Evolutionary conservation across 2,888 invertebrate genomes (phyloP).

Genomic region (Nomada hirtipes): DNA sequence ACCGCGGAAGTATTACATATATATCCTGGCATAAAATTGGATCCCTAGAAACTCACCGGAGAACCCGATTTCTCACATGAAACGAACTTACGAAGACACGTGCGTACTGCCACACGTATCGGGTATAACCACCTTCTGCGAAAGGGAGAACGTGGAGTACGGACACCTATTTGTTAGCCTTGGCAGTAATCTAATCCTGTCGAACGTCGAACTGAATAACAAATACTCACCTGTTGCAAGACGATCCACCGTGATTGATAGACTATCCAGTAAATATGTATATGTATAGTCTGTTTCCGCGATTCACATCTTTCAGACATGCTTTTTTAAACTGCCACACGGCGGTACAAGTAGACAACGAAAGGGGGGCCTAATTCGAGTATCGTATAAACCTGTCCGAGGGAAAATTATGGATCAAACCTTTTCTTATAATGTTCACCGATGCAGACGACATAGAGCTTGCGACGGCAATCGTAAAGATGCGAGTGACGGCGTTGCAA

Average conservation of each 20-base stretch:
- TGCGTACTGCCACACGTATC: background rate
- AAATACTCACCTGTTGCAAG: slow-evolving; percentile 44
- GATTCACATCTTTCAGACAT: background rate
- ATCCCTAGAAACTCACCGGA: background rate
- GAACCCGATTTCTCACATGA: slow-evolving; percentile 21
- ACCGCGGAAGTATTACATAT: background rate
- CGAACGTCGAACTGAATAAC: slow-evolving; percentile 44
- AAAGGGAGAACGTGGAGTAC: slow-evolving; percentile 51
- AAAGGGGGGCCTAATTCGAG: too few relatives aligned
- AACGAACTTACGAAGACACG: slow-evolving; percentile 4
- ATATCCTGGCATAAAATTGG: background rate
- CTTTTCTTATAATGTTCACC: background rate
- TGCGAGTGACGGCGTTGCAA: slow-evolving; percentile 19
- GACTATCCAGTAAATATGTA: background rate
- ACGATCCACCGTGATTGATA: slow-evolving; percentile 30
- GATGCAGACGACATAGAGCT: background rate
- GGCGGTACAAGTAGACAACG: too few relatives aligned
- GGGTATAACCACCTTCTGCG: slow-evolving; percentile 12
- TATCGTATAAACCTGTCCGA: background rate
- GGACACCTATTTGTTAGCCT: slow-evolving; percentile 57
- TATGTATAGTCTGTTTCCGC: slow-evolving; percentile 13
- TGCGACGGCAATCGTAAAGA: background rate
- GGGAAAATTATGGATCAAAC: background rate
- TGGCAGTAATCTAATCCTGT: slow-evolving; percentile 58
- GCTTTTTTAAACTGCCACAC: background rate